These are phyloP conservation scores for Heliconius eleuchia DNA, from an alignment of 1,140 invertebrate genomes.

Conservation along the genomic window DNA sequence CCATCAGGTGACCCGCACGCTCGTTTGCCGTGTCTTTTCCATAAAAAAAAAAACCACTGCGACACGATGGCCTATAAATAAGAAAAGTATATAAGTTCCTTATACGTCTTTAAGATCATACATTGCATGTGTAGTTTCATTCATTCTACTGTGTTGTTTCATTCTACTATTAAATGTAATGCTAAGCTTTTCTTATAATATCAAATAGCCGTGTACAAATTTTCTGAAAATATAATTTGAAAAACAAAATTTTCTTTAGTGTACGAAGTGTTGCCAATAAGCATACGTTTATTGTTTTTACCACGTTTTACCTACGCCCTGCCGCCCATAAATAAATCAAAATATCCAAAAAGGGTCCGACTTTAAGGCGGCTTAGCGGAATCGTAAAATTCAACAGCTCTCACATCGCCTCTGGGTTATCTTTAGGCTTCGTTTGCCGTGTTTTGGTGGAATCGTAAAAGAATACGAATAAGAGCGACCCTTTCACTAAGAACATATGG, in stretches of 20 bases:
- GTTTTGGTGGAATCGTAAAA: slow-evolving; percentile 76
- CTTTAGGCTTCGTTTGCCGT: slow-evolving; percentile 65
- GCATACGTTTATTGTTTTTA: slow-evolving; percentile 73
- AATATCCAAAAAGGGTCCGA: slow-evolving; percentile 79
- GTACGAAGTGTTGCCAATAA: slow-evolving; percentile 50
- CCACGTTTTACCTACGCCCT: slow-evolving; percentile 72
- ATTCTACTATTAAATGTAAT: neutral
- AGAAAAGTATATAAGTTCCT: no score
- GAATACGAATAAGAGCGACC: slow-evolving; percentile 74
- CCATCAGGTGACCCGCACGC: no score
- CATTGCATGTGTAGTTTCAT: no score
- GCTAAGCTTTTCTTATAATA: neutral
- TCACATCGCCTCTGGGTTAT: slow-evolving; percentile 72
- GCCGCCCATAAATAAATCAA: slow-evolving; percentile 80
- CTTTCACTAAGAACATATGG: slow-evolving; percentile 67
- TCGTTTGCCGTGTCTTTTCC: no score
- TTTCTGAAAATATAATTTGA: neutral
- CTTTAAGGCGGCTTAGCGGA: slow-evolving; percentile 79
- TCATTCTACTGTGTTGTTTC: no score
- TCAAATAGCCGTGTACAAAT: neutral
- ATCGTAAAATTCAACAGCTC: slow-evolving; percentile 80
- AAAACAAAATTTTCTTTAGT: slow-evolving; percentile 2
- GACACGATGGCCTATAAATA: no score
- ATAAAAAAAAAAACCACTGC: no score
- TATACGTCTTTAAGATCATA: no score